These are phyloP conservation scores for Andrena cerasifolii DNA, from an alignment of 1,140 invertebrate genomes.

Conservation along the genomic window DNA sequence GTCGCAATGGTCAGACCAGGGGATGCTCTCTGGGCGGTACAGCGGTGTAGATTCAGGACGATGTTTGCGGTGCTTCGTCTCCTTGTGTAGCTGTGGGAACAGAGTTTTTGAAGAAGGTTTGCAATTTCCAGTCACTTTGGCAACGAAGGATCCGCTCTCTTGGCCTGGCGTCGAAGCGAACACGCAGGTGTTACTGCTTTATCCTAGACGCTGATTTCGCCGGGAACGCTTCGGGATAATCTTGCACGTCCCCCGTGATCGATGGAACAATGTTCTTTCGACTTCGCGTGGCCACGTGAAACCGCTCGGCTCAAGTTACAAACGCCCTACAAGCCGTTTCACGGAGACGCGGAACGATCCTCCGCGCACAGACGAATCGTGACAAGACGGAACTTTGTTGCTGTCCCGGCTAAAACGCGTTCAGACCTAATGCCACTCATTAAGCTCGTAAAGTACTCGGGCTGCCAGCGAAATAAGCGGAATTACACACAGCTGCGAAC, in stretches of 20 bases:
- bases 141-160: too few relatives aligned
- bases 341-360: conserved; percentile 39
- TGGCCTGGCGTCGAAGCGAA: too few relatives aligned
- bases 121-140: too few relatives aligned
- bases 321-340: conserved; percentile 39
- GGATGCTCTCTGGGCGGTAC: not conserved
- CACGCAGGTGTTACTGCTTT: too few relatives aligned
- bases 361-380: conserved; percentile 39
- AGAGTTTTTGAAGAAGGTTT: too few relatives aligned
- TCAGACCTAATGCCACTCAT: conserved; percentile 38
- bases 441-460: conserved; percentile 31
- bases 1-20: not conserved
- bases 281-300: not conserved
- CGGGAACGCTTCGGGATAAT: too few relatives aligned
- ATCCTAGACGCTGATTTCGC: too few relatives aligned
- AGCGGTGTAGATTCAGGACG: not conserved
- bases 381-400: conserved; percentile 52
- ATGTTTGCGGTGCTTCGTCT: too few relatives aligned
- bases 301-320: conserved; percentile 29
- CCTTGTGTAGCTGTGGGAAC: too few relatives aligned
- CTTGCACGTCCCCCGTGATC: too few relatives aligned
- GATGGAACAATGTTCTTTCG: not conserved
- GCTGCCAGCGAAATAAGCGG: not conserved
- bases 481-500: conserved; percentile 6
- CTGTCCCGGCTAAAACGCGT: conserved; percentile 30